Percentiles rank a stretch among this genome's conserved stretches.
Evolutionary conservation across 1,140 invertebrate species (phyloP).

Genomic region (Proctacanthus coquilletti): DNA sequence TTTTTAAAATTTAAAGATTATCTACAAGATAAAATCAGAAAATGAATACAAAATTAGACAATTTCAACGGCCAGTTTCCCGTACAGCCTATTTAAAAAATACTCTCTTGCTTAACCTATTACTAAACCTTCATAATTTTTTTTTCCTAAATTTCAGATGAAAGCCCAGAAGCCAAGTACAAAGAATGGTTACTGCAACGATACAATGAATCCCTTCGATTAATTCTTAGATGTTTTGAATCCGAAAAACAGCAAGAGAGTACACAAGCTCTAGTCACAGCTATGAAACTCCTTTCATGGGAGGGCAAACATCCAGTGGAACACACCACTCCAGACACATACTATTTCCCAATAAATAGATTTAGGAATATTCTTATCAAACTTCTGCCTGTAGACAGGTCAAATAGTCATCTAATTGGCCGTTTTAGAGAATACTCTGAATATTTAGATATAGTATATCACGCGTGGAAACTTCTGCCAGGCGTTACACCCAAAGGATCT

Average conservation of each 20-base stretch:
- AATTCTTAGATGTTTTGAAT: conserved; percentile 35
- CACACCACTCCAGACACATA: conserved; percentile 15
- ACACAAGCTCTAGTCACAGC: conserved; percentile 47
- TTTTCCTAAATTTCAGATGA: conserved; percentile 33
- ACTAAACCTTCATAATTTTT: too few relatives aligned
- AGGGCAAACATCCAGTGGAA: conserved; percentile 46
- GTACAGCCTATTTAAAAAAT: too few relatives aligned
- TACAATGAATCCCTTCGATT: conserved; percentile 42
- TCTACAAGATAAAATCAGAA: too few relatives aligned
- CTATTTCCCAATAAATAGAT: conserved; percentile 31
- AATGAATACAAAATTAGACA: too few relatives aligned
- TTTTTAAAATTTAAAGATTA: too few relatives aligned
- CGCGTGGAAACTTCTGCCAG: conserved; percentile 38
- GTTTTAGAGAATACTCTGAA: conserved; percentile 45
- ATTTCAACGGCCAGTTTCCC: too few relatives aligned
- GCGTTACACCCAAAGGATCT: conserved; percentile 32
- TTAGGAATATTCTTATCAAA: conserved; percentile 36
- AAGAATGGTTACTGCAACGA: conserved; percentile 39
- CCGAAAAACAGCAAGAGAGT: conserved; percentile 34
- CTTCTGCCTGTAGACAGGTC: conserved; percentile 37
- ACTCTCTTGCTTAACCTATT: too few relatives aligned
- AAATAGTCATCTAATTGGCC: conserved; percentile 34
- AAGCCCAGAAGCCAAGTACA: conserved; percentile 40
- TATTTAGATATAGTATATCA: conserved; percentile 47
- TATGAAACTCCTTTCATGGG: conserved; percentile 45